phyloP scores from a whole-genome alignment of 2,888 invertebrate species.

The Troides helena region DNA sequence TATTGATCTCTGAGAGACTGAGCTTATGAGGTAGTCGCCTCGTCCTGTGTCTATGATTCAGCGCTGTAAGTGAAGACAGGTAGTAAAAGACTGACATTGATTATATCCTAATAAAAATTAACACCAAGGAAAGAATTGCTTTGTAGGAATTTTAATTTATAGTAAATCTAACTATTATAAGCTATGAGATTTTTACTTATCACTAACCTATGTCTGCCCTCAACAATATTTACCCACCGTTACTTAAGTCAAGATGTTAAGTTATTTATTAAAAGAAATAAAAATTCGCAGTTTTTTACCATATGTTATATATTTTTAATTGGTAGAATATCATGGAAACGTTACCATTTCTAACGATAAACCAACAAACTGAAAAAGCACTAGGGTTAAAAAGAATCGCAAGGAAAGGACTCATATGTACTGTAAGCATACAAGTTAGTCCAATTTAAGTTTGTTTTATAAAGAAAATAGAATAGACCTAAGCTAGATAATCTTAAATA shows the following conservation, averaged over 20 bases:
- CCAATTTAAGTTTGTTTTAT: background rate
- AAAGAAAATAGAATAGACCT: background rate
- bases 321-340: background rate
- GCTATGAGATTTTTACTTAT: too few species aligned
- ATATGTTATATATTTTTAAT: background rate
- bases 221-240: too few species aligned
- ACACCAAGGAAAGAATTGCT: too few species aligned
- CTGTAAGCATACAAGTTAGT: background rate
- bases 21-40: too few species aligned
- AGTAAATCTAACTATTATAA: too few species aligned
- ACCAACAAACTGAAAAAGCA: background rate
- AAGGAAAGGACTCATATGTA: background rate
- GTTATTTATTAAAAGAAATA: background rate
- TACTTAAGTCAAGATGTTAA: background rate
- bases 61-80: too few species aligned
- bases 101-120: too few species aligned
- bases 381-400: background rate
- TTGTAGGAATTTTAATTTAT: too few species aligned
- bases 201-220: too few species aligned
- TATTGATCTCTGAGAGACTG: too few species aligned
- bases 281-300: background rate
- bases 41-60: too few species aligned
- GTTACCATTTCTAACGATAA: slow-evolving; percentile 2
- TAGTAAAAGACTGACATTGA: too few species aligned
- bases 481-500: background rate